Base-by-base conservation (phyloP, 2,888 invertebrate species). In the Merodon equestris region DNA sequence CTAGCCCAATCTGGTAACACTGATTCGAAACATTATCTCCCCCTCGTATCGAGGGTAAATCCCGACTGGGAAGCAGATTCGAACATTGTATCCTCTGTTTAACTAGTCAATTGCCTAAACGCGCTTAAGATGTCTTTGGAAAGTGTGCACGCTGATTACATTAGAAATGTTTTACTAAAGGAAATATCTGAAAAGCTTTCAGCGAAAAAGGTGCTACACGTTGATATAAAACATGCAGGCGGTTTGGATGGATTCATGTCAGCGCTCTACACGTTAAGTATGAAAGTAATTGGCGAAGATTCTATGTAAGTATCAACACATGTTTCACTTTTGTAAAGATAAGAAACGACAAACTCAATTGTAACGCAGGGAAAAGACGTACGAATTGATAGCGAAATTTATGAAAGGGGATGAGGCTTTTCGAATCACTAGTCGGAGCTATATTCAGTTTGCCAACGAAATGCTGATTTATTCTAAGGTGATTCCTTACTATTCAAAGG, bases 231-330 rank as follows among this genome's bases (percentile, higher is more conserved):
- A 36, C 83, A 84, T 68, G 83, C 85, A n/a, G 83, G 72, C n/a
- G 86, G 87, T 0, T 68, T 88, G 10, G 87, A 88, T 77, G 88
- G 88, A 0, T 88, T 88, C 60, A 88, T 88, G 88, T 88, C 88
- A 0, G 84, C 84, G 0, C 67, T 88, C 3, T 88, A 87, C 76
- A 56, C 72, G 1, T 18, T 82, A 4, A 58, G 61, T 10, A 47
- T 82, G 1, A 77, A 71, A 45, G 40, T 48, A 36, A 1, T 42
- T 5, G 19, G n/a, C n/a, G n/a, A n/a, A n/a, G n/a, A n/a, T n/a
- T n/a, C n/a, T n/a, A n/a, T n/a, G n/a, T n/a, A n/a, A n/a, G n/a
- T n/a, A n/a, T n/a, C n/a, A n/a, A n/a, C n/a, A n/a, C n/a, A n/a
- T n/a, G n/a, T n/a, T n/a, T n/a, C n/a, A n/a, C n/a, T n/a, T n/a